Percentiles rank a stretch among this genome's conserved stretches.
These are phyloP conservation scores for Caenorhabditis sp. DNA, from an alignment of 2,888 invertebrate genomes.

Conservation along the genomic window DNA sequence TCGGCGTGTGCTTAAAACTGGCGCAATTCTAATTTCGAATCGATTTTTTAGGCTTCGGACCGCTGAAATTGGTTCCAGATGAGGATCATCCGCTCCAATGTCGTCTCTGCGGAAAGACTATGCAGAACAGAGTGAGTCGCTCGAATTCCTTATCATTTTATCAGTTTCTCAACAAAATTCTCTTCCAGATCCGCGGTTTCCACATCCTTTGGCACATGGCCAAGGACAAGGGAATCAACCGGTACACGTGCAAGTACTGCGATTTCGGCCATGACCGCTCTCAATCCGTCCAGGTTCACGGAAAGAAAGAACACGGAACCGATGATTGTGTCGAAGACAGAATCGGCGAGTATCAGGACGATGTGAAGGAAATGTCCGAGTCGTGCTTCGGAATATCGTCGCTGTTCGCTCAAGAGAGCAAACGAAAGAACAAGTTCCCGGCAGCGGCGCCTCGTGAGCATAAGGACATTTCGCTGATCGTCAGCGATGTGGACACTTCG, in stretches of 20 bases:
- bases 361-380: constrained; percentile 81
- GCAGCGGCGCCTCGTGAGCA: constrained; percentile 64
- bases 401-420: constrained; percentile 78
- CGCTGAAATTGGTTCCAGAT: constrained; percentile 62
- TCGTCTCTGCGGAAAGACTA: constrained; percentile 80
- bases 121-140: constrained; percentile 78
- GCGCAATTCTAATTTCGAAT: not conserved
- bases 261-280: constrained; percentile 81
- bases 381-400: constrained; percentile 81
- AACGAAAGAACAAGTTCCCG: constrained; percentile 77
- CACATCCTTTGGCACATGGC: constrained; percentile 82
- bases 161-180: not conserved
- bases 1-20: not conserved
- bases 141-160: no score
- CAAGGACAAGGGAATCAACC: constrained; percentile 81
- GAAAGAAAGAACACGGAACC: constrained; percentile 79
- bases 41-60: constrained; percentile 36
- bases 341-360: constrained; percentile 79
- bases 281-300: constrained; percentile 80
- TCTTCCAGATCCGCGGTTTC: constrained; percentile 80
- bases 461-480: constrained; percentile 14
- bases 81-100: constrained; percentile 81
- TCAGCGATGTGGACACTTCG: constrained; percentile 22
- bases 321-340: constrained; percentile 79
- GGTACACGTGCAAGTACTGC: constrained; percentile 81